Conservation (phyloP, 2,888 invertebrate genomes). For the Carcina quercana region DNA sequence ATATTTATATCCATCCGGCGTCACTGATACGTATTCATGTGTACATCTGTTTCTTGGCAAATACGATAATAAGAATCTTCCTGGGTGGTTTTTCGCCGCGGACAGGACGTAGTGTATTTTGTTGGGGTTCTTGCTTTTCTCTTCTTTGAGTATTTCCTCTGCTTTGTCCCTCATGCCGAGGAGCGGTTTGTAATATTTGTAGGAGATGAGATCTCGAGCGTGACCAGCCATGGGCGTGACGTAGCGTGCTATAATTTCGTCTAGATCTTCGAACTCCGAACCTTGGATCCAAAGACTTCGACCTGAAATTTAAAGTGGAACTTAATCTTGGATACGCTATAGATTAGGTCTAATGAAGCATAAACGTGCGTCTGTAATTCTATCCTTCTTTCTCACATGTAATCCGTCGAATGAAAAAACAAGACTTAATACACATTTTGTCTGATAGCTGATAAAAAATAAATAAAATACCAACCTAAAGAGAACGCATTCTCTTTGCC, state of each 20-base stretch:
- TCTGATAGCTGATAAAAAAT: conserved; percentile 2
- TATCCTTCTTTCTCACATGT: too few relatives aligned
- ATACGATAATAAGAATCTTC: conserved; percentile 96
- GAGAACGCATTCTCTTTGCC: conserved; percentile 98
- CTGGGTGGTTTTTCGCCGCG: conserved; percentile 89
- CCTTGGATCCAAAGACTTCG: conserved; percentile 87
- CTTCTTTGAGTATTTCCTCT: conserved; percentile 90
- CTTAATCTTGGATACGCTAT: not conserved
- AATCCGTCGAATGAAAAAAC: too few relatives aligned
- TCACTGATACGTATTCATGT: conserved; percentile 94
- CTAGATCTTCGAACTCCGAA: conserved; percentile 98
- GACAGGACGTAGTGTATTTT: conserved; percentile 93
- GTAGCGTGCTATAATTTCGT: conserved; percentile 98
- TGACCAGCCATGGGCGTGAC: conserved; percentile 97
- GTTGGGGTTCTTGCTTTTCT: conserved; percentile 89
- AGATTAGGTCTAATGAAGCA: too few relatives aligned
- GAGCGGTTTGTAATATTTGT: conserved; percentile 91
- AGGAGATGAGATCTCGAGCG: conserved; percentile 91
- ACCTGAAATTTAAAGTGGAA: conserved; percentile 29
- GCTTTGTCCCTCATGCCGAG: conserved; percentile 89
- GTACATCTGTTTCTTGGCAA: conserved; percentile 87
- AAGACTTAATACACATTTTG: too few relatives aligned
- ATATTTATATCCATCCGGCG: conserved; percentile 95
- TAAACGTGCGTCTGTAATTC: too few relatives aligned
- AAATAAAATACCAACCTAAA: conserved; percentile 76